A percentile compares a stretch with the other conserved stretches of the same genome.
Evolutionary conservation across 1,140 invertebrate genomes (phyloP).

Genomic region (Papilio aristodemus): DNA sequence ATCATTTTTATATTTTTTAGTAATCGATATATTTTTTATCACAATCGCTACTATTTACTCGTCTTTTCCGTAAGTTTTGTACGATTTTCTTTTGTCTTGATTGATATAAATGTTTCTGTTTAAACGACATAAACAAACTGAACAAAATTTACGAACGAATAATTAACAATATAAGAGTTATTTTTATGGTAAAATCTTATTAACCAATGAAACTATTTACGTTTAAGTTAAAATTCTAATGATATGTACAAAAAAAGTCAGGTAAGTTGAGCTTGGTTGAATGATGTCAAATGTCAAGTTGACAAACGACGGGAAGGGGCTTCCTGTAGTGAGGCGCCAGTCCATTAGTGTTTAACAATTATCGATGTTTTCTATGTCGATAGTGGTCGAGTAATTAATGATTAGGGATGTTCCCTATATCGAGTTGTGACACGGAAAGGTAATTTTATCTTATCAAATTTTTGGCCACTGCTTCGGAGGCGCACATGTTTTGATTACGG

Average conservation of each 20-base stretch:
- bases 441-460: not conserved
- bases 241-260: slow-evolving; percentile 47
- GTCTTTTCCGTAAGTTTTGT: too few relatives aligned
- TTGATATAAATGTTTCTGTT: too few relatives aligned
- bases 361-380: slow-evolving; percentile 62
- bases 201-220: not conserved
- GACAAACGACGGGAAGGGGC: slow-evolving; percentile 69
- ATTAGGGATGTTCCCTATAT: slow-evolving; percentile 34
- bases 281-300: slow-evolving; percentile 76
- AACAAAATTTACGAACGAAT: too few relatives aligned
- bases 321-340: slow-evolving; percentile 64
- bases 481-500: too few relatives aligned
- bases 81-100: too few relatives aligned
- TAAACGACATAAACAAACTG: too few relatives aligned
- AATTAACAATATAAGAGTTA: too few relatives aligned
- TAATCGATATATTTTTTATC: slow-evolving; percentile 1
- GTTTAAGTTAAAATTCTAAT: slow-evolving; percentile 25
- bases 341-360: slow-evolving; percentile 52
- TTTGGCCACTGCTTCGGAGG: not conserved
- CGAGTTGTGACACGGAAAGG: not conserved
- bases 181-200: too few relatives aligned
- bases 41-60: not conserved
- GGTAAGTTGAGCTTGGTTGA: slow-evolving; percentile 60
- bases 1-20: slow-evolving; percentile 27
- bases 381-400: slow-evolving; percentile 55